A percentile compares a stretch with the other conserved stretches of the same genome.
These are phyloP conservation scores for Trissonchulus sp. DNA, from an alignment of 2,888 invertebrate species.

Conservation along the genomic window DNA sequence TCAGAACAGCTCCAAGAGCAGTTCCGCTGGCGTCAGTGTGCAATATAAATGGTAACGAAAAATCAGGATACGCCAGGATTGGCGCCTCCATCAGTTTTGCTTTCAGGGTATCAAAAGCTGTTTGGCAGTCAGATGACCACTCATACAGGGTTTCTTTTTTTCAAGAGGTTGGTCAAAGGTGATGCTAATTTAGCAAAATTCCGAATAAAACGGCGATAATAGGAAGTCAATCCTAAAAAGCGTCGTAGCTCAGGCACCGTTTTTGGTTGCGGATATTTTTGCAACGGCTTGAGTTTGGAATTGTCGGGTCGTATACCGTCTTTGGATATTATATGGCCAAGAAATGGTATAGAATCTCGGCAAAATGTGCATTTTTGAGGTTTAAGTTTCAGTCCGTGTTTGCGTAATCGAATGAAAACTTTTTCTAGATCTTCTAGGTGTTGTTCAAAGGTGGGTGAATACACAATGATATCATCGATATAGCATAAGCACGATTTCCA, in stretches of 20 bases:
- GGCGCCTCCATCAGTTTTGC: constrained; percentile 6
- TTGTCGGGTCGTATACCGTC: constrained; percentile 15
- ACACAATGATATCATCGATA: no score
- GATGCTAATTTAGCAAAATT: constrained; percentile 19
- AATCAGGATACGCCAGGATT: constrained; percentile 27
- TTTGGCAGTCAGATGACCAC: constrained; percentile 21
- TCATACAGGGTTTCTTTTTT: background rate
- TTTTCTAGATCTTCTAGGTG: no score
- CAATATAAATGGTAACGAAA: constrained; percentile 8
- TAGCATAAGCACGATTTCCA: no score
- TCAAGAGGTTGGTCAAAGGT: constrained; percentile 9
- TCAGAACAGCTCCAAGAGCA: constrained; percentile 9
- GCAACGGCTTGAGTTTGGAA: background rate
- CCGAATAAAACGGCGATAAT: constrained; percentile 18
- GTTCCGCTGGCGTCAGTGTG: background rate
- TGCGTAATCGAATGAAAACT: no score
- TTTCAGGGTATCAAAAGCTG: constrained; percentile 24
- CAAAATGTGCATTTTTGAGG: no score
- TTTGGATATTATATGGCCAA: constrained; percentile 12
- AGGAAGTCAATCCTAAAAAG: constrained; percentile 18
- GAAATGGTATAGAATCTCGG: no score
- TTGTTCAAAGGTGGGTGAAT: no score
- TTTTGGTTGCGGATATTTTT: constrained; percentile 16
- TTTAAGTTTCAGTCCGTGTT: no score
- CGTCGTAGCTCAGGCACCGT: constrained; percentile 1